Conservation (phyloP, 2,888 invertebrate species). For the Nebria salina region DNA sequence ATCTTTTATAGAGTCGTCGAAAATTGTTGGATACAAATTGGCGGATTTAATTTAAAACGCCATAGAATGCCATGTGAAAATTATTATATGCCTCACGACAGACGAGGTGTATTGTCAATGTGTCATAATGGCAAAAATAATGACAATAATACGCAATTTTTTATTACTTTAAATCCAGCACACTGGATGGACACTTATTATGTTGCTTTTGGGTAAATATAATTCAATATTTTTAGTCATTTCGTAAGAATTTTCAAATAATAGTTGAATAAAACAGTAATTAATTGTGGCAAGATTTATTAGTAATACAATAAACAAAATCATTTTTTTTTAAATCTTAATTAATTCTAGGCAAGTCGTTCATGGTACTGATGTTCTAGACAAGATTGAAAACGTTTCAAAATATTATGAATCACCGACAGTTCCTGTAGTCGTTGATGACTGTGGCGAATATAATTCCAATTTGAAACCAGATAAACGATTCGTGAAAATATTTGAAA, state of each 20-base stretch:
- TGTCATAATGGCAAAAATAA: conserved; percentile 73
- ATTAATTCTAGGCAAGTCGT: conserved; percentile 67
- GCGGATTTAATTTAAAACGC: conserved; percentile 64
- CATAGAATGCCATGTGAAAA: conserved; percentile 70
- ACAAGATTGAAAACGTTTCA: conserved; percentile 69
- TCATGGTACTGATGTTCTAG: conserved; percentile 71
- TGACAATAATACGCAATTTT: conserved; percentile 76
- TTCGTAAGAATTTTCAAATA: too few species aligned
- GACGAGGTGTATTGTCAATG: conserved; percentile 77
- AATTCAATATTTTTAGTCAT: too few species aligned
- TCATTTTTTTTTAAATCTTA: not conserved
- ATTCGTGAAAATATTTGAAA: conserved; percentile 33
- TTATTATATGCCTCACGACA: conserved; percentile 72
- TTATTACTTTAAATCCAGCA: conserved; percentile 71
- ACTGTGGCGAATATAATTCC: conserved; percentile 55
- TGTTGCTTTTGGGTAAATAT: conserved; percentile 75
- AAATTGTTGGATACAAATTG: conserved; percentile 78
- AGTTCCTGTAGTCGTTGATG: conserved; percentile 53
- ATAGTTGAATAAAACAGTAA: too few species aligned
- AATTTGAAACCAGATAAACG: conserved; percentile 8
- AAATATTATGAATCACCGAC: conserved; percentile 72
- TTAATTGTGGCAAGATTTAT: too few species aligned
- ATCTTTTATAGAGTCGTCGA: conserved; percentile 67
- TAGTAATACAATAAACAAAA: not conserved
- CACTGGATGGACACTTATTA: conserved; percentile 78